Evolutionary conservation across 2,113 vertebrate species (phyloP).

Genomic region (Brachirus orientalis): DNA sequence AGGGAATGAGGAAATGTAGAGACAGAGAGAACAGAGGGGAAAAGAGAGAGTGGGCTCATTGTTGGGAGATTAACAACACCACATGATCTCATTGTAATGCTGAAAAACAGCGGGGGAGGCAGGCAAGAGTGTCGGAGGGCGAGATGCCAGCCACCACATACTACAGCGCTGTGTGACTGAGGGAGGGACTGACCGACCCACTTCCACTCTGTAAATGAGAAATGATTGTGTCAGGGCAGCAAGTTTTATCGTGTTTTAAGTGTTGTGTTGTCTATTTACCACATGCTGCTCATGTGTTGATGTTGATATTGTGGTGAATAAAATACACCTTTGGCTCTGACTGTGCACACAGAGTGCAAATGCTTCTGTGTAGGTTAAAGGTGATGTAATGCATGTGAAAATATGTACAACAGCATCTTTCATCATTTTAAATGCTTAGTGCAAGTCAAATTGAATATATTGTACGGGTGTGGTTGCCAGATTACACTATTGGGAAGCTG

Average conservation of each 20-base stretch:
- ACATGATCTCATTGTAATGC: conserved; percentile 88
- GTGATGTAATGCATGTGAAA: no score
- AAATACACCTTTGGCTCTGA: no score
- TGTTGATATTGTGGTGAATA: no score
- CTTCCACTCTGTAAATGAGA: conserved; percentile 39
- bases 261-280: neutral
- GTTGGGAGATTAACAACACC: conserved; percentile 88
- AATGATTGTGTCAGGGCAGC: conserved; percentile 32
- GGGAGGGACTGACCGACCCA: conserved; percentile 53
- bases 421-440: no score
- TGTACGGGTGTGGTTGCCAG: no score
- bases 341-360: no score
- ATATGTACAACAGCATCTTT: no score
- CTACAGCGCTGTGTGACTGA: conserved; percentile 71
- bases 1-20: conserved; percentile 63
- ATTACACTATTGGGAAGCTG: no score
- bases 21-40: conserved; percentile 25
- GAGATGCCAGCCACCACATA: conserved; percentile 80
- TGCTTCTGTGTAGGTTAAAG: no score
- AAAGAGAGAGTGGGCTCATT: conserved; percentile 82
- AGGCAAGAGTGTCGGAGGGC: conserved; percentile 74
- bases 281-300: neutral
- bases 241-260: conserved; percentile 16
- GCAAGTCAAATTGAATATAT: no score
- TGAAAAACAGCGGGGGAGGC: conserved; percentile 82